Percentiles rank a stretch among this genome's conserved stretches.
Conservation (phyloP, 2,113 vertebrate genomes). For the Daboia siamensis region DNA sequence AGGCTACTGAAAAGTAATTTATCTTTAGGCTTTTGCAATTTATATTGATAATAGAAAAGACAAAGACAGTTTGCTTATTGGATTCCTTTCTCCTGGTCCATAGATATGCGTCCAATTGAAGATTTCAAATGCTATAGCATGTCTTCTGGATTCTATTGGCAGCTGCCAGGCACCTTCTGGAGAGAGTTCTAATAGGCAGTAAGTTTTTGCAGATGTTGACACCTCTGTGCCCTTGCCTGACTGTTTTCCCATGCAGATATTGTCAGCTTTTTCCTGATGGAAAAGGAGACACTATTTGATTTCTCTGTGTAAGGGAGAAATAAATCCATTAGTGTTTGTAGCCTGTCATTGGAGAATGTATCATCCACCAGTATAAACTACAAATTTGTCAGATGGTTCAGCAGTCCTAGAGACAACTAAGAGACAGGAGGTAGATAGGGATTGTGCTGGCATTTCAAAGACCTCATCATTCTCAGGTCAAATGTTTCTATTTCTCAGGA, state of each 20-base stretch:
- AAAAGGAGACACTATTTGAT: slow-evolving; percentile 43
- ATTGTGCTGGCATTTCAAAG: not conserved
- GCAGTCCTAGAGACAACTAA: slow-evolving; percentile 38
- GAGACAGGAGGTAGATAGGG: slow-evolving; percentile 12
- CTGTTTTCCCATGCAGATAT: slow-evolving; percentile 36
- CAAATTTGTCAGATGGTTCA: slow-evolving; percentile 43
- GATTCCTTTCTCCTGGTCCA: slow-evolving; percentile 10
- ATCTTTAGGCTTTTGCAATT: slow-evolving; percentile 23
- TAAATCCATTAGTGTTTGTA: slow-evolving; percentile 35
- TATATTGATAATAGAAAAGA: not conserved
- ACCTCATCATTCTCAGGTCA: slow-evolving; percentile 30
- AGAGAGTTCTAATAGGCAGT: slow-evolving; percentile 22
- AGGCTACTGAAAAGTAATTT: slow-evolving; percentile 8
- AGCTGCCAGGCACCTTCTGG: slow-evolving; percentile 6
- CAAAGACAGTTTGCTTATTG: slow-evolving; percentile 24
- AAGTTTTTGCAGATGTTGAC: slow-evolving; percentile 37
- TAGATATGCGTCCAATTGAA: slow-evolving; percentile 21
- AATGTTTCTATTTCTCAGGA: not conserved
- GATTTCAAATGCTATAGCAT: slow-evolving; percentile 28
- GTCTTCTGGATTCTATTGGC: slow-evolving; percentile 40
- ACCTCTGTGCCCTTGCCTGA: slow-evolving; percentile 30
- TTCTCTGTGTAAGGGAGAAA: slow-evolving; percentile 45
- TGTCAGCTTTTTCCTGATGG: slow-evolving; percentile 42
- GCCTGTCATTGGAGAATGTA: slow-evolving; percentile 46
- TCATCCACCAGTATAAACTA: slow-evolving; percentile 39